Evolutionary conservation across 2,797 vertebrate genomes (phyloP).

Genomic region (Sebastes diploproa): DNA sequence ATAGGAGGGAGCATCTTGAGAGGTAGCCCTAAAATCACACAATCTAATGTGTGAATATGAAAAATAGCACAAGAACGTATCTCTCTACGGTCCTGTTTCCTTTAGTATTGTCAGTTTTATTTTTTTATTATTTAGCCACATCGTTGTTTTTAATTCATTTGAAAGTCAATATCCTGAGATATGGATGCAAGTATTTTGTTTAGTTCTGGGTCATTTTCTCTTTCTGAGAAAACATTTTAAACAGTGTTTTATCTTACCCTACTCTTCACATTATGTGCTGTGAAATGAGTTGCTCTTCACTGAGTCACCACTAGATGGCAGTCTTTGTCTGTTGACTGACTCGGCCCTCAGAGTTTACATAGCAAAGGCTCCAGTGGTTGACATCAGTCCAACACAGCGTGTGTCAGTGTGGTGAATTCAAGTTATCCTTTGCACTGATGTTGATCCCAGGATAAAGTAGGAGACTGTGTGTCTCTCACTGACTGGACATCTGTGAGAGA

Average conservation of each 20-base stretch:
- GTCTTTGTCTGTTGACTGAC: background rate
- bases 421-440: slow-evolving; percentile 3
- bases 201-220: too few relatives aligned
- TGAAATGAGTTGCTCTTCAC: background rate
- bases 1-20: background rate
- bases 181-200: background rate
- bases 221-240: too few relatives aligned
- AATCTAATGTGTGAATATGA: background rate
- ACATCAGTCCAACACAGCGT: background rate
- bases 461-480: slow-evolving; percentile 14
- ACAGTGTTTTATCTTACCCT: background rate
- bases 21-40: background rate
- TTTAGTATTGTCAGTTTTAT: background rate
- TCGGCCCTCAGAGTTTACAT: background rate
- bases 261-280: background rate
- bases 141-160: background rate
- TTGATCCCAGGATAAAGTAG: slow-evolving; percentile 27
- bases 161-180: background rate
- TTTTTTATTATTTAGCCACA: background rate
- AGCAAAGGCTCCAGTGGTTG: background rate
- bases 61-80: background rate
- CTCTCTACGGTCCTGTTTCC: background rate
- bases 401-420: slow-evolving; percentile 6
- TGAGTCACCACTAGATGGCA: slow-evolving; percentile 60
- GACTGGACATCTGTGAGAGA: slow-evolving; percentile 28